Base-by-base conservation (phyloP, 2,888 invertebrate genomes). In the Glaucopsyche alexis region DNA sequence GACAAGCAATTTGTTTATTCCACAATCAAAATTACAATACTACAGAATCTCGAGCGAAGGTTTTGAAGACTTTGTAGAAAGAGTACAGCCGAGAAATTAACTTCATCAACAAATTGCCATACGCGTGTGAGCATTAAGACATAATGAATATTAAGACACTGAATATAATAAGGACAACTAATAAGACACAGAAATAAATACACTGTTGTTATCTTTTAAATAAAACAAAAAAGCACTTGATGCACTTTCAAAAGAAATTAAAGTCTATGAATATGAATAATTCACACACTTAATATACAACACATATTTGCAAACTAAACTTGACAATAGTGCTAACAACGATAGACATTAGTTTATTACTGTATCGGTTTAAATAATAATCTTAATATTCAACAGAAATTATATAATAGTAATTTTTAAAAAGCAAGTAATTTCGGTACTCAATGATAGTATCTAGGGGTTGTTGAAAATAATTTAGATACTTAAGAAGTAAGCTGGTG, bases 261-360 rank as follows among this genome's bases (percentile, higher is more conserved):
- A 81, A 85, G 85, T 72, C 72, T 72, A 90, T 85, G 77, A 89
- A 87, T 85, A 80, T 82, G 82, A 82, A 88, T 84, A 82, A 85
- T 85, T 91, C 89, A 91, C 88, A 91, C 86, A 88, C 69, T 49
- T 84, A 85, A 87, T 89, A 81, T 87, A 92, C 92, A 89, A 93
- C 93, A 93, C 82, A 89, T 87, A 91, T 86, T 88, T 88, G 90
- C 92, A 89, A 91, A 89, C 85, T 85, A 87, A 89, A 89, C 86
- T 83, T 83, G 87, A 84, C 89, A 85, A 87, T 83, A 87, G 87
- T 90, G 87, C 90, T 89, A 88, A 88, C 83, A 85, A 72, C 72
- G 60, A 65, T 55, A 72, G 73, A 42, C 50, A 72, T 67, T 67
- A 42, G n/a, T 72, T 40, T 65, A 49, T 52, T 66, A 66, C 13